These are phyloP conservation scores for Liasis olivaceus DNA, from an alignment of 2,797 vertebrate species.

Conservation along the genomic window DNA sequence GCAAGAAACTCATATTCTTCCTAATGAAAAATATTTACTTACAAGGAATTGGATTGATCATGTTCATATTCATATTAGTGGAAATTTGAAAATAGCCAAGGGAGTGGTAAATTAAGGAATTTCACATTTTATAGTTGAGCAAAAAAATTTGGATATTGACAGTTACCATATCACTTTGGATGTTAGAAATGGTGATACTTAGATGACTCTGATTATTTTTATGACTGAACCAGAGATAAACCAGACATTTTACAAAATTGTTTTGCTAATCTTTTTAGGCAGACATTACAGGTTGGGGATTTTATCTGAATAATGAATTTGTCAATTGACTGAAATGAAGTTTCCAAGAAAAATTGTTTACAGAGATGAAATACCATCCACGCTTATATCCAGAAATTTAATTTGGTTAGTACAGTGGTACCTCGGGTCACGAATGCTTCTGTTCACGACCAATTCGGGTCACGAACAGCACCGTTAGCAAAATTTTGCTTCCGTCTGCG, in stretches of 20 bases:
- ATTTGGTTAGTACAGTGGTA: too few species aligned
- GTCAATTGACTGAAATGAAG: neutral
- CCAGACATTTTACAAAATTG: neutral
- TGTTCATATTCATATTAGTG: neutral
- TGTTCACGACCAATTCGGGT: too few species aligned
- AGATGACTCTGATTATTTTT: neutral
- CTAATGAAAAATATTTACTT: neutral
- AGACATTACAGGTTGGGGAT: neutral
- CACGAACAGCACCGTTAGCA: too few species aligned
- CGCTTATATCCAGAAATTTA: neutral
- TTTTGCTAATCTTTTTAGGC: neutral
- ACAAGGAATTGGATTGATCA: neutral
- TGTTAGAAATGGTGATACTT: neutral
- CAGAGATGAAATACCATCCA: neutral
- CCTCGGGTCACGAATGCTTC: too few species aligned
- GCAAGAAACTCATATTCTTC: neutral
- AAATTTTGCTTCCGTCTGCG: too few species aligned
- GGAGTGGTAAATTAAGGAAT: too few species aligned
- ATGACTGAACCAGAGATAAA: neutral
- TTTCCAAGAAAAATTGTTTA: neutral
- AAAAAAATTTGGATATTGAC: neutral
- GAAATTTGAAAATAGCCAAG: neutral
- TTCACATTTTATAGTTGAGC: neutral
- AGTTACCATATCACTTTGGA: neutral
- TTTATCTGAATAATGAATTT: neutral